Conservation (phyloP, 2,888 invertebrate genomes). For the Dryococelus australis region DNA sequence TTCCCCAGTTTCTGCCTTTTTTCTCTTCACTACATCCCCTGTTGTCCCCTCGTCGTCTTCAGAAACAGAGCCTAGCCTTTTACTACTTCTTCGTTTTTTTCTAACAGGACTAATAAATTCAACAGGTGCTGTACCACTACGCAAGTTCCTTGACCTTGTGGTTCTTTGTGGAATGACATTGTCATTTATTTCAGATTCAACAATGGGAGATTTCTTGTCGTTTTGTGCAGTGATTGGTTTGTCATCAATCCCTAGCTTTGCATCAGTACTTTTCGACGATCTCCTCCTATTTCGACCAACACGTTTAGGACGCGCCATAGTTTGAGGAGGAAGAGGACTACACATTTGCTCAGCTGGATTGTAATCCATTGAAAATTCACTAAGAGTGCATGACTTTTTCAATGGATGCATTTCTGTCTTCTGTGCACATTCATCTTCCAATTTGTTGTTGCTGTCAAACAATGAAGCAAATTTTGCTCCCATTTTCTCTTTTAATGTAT, state of each 20-base stretch:
- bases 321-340: neutral
- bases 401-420: neutral
- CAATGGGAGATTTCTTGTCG: neutral
- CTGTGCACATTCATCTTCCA: neutral
- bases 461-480: neutral
- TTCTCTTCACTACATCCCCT: constrained; percentile 17
- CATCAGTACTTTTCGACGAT: neutral
- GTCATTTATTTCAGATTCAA: neutral
- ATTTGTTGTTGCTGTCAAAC: neutral
- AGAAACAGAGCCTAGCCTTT: constrained; percentile 29
- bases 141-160: neutral
- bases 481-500: neutral
- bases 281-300: neutral
- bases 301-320: neutral
- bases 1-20: constrained; percentile 44
- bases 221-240: neutral
- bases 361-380: neutral
- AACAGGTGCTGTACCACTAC: neutral
- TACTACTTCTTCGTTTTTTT: constrained; percentile 39
- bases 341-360: neutral
- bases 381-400: neutral
- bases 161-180: neutral
- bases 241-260: neutral
- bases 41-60: constrained; percentile 35
- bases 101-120: neutral